Evolutionary conservation across 2,797 vertebrate genomes (phyloP).

Genomic region (Propithecus deckenii): DNA sequence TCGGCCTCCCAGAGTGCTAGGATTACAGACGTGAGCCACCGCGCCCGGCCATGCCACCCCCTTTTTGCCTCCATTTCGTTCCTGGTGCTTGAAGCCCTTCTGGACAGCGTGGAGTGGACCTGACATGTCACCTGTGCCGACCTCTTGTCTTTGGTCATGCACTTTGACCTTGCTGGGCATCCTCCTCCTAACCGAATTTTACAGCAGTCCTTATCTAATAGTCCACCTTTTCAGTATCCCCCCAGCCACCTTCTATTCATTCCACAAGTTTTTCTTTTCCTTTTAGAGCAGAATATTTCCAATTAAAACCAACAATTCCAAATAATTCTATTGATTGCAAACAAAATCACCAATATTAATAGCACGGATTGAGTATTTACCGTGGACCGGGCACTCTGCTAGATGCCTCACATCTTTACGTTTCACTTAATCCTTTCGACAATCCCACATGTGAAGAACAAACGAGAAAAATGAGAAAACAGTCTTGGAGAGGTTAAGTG

Average conservation of each 20-base stretch:
- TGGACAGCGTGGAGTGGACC: too few species aligned
- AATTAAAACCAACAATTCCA: neutral
- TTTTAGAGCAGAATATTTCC: slow-evolving; percentile 16
- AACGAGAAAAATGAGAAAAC: neutral
- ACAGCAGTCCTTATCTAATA: neutral
- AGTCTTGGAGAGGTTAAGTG: neutral
- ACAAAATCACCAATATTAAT: neutral
- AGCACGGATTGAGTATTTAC: neutral
- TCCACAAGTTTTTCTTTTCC: neutral
- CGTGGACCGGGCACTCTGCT: neutral
- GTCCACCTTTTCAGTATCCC: neutral
- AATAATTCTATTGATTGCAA: neutral
- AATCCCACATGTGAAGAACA: neutral
- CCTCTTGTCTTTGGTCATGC: neutral
- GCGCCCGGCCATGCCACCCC: too few species aligned
- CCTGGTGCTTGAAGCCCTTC: neutral
- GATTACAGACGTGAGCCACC: too few species aligned
- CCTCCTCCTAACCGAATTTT: neutral
- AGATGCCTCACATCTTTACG: neutral
- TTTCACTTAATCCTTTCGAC: neutral
- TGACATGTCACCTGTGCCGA: neutral
- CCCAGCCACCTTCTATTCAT: neutral
- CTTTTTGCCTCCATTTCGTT: neutral
- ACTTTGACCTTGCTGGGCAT: neutral
- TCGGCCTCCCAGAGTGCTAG: too few species aligned